A percentile compares a stretch with the other conserved stretches of the same genome.
Evolutionary conservation across 2,888 invertebrate species (phyloP).

Genomic region (Apotomis capreana): DNA sequence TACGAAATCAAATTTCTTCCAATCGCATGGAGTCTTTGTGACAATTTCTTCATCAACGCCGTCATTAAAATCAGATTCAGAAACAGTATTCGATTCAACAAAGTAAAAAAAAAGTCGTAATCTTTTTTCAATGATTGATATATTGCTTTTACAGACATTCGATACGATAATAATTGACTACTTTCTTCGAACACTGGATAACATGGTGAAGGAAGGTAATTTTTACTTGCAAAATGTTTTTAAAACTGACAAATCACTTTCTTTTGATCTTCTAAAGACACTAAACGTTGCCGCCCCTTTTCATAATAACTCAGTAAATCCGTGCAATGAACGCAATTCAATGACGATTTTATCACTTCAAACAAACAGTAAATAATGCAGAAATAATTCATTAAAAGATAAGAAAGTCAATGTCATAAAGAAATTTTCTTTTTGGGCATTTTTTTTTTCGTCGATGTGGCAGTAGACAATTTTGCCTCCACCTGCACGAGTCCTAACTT

Average conservation of each 20-base stretch:
- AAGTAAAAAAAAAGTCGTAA: not conserved
- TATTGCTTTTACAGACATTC: constrained; percentile 23
- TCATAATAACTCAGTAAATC: too few relatives aligned
- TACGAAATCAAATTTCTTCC: constrained; percentile 9
- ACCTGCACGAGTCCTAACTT: too few relatives aligned
- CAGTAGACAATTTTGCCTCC: too few relatives aligned
- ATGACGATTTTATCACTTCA: too few relatives aligned
- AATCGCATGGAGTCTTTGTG: not conserved
- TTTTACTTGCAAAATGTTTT: constrained; percentile 9
- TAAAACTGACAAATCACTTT: constrained; percentile 16
- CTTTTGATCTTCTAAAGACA: constrained; percentile 8
- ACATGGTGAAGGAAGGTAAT: constrained; percentile 33
- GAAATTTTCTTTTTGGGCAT: too few relatives aligned
- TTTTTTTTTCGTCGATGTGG: too few relatives aligned
- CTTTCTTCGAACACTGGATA: constrained; percentile 35
- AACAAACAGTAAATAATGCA: not conserved
- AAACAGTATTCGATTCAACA: constrained; percentile 1
- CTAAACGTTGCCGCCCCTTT: not conserved
- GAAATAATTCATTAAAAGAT: not conserved
- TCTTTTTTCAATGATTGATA: constrained; percentile 20
- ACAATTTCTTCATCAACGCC: not conserved
- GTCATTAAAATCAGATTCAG: constrained; percentile 6
- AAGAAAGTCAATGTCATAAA: too few relatives aligned
- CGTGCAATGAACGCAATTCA: too few relatives aligned
- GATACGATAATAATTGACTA: constrained; percentile 25